Percentiles rank a stretch among this genome's conserved stretches.
Evolutionary conservation across 2,888 invertebrate species (phyloP).

Genomic region (Drosophila ezoana): DNA sequence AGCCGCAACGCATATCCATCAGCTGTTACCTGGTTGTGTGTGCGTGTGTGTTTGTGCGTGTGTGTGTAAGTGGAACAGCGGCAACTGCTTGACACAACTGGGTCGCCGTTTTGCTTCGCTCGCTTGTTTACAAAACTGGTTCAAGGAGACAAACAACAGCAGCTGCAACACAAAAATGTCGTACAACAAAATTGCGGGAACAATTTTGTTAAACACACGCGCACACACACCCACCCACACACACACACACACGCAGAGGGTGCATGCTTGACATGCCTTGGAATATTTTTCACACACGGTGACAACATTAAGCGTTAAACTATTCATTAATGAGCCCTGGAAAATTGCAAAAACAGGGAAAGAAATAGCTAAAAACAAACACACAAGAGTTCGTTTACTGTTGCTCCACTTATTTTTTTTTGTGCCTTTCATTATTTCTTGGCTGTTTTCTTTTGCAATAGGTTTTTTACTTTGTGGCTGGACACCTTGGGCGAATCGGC

Average conservation of each 20-base stretch:
- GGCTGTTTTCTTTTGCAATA: conserved; percentile 37
- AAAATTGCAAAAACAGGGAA: conserved; percentile 36
- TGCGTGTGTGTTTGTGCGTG: conserved; percentile 15
- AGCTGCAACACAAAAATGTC: conserved; percentile 65
- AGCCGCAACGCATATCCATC: conserved; percentile 61
- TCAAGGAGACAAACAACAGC: conserved; percentile 77
- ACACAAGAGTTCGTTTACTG: conserved; percentile 24
- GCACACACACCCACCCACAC: conserved; percentile 14
- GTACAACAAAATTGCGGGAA: conserved; percentile 46
- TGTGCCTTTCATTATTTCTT: background rate
- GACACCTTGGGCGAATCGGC: conserved; percentile 48
- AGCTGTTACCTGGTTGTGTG: conserved; percentile 32
- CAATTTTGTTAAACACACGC: conserved; percentile 51
- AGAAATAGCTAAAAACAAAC: background rate
- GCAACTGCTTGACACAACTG: conserved; percentile 63
- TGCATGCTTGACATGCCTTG: conserved; percentile 31
- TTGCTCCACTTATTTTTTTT: background rate
- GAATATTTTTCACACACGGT: conserved; percentile 45
- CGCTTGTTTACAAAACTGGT: conserved; percentile 64
- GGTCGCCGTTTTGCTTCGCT: conserved; percentile 48
- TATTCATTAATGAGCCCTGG: conserved; percentile 66
- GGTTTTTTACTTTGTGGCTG: conserved; percentile 36
- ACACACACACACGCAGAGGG: background rate
- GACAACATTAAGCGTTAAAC: conserved; percentile 58
- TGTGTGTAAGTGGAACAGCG: conserved; percentile 22